Evolutionary conservation across 1,140 invertebrate species (phyloP), one percentile per base, ranked within the genome.

Genomic region (Magallana angulata): DNA sequence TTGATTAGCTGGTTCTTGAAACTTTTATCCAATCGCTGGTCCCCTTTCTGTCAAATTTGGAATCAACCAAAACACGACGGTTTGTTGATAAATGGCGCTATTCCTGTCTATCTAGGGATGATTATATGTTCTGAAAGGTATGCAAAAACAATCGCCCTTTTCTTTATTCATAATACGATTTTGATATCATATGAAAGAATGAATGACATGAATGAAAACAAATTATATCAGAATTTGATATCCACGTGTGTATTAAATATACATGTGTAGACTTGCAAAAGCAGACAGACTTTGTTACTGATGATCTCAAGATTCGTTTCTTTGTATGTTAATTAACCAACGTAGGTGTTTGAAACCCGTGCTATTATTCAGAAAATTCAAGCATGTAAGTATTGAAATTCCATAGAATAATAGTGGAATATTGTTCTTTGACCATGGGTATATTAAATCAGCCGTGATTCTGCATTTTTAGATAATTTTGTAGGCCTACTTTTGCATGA

Each of bases 11-110:
- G 14, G 8, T 24, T 7, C n/a, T 11, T 30, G 7, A 16, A 48
- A 7, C 7, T 56, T 12, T 68, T 48, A 76, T 18, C 88, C 88
- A 89, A 89, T 89, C 81, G 81, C 60, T 59, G 11, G 7, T 7
- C 11, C 5, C 57, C 36, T 7, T 86, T 84, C 58, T 81, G 57
- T 71, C 12, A 56, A 11, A n/a, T 84, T 68, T 18, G 16, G 36
- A 68, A 64, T 87, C 71, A 71, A 82, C 48, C 48, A 82, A 82
- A 82, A 82, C 81, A 82, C 18, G 82, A 81, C 83, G 56, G 58
- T 85, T 81, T 89, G 89, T 89, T 89, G 89, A 89, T 87, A 87
- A 62, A 89, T 89, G 89, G 89, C 89, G 89, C 83, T 82, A 58
- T 86, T 14, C 84, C 83, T 84, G n/a, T 24, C 76, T 68, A n/a